Percentiles rank a stretch among this genome's conserved stretches.
Evolutionary conservation across 1,140 invertebrate species (phyloP).

Genomic region (Trichomalopsis sarcophagae): DNA sequence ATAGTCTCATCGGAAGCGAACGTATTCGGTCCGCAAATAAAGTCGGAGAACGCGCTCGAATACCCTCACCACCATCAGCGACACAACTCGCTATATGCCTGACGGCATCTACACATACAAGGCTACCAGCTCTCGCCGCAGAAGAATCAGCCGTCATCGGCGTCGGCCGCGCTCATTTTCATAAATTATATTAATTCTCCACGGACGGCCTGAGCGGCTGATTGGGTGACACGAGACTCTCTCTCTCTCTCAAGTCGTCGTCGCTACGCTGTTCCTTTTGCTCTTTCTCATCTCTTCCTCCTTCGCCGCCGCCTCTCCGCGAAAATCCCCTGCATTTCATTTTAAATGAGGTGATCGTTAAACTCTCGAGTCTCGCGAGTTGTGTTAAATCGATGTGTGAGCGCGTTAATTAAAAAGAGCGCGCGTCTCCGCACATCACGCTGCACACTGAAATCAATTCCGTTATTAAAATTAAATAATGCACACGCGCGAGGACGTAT

Average conservation of each 20-base stretch:
- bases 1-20: not conserved
- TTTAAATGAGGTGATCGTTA: constrained; percentile 51
- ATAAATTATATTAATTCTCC: constrained; percentile 72
- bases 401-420: constrained; percentile 55
- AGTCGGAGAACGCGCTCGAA: not conserved
- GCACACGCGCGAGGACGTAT: not conserved
- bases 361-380: constrained; percentile 43
- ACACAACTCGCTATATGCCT: not conserved
- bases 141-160: constrained; percentile 62
- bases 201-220: constrained; percentile 59
- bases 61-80: not conserved
- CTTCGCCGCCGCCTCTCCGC: constrained; percentile 43
- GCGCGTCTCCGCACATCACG: not conserved
- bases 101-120: not conserved
- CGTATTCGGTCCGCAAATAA: not conserved
- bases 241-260: not conserved
- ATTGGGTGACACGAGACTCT: constrained; percentile 63
- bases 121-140: not conserved
- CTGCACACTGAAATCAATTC: constrained; percentile 33
- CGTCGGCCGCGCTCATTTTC: constrained; percentile 68
- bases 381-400: constrained; percentile 41
- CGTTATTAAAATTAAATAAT: constrained; percentile 41
- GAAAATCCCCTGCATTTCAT: constrained; percentile 44
- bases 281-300: not conserved
- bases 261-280: not conserved